Evolutionary conservation across 2,888 invertebrate genomes (phyloP), one percentile per base, ranked within the genome.

Genomic region (Ditula angustiorana): DNA sequence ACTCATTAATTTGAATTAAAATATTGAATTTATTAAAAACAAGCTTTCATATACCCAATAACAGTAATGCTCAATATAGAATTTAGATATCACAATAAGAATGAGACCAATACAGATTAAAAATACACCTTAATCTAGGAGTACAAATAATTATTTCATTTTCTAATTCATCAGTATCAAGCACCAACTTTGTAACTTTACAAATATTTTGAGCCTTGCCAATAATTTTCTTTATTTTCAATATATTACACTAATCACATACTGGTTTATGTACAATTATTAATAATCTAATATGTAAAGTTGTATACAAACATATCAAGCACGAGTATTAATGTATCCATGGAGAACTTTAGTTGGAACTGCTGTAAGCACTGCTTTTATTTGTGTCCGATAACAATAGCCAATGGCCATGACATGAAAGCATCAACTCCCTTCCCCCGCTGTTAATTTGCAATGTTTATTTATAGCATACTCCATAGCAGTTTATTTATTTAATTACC

Each of bases 61-160:
- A 63, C 52, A 58, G 58, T 52, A 28, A 63, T 52, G 35, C 46
- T 59, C 33, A 33, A 41, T 53, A 64, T 47, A 58, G 46, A 59
- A 63, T 71, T 71, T 67, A 75, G 74, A 80, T 88, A 88, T 88
- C 88, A 88, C 87, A 88, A 71, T 75, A 82, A 61, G 37, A 59
- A 59, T 86, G 88, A 88, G 89, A 88, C 88, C 88, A 88, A 81
- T 79, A 84, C 71, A 79, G 74, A 72, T 73, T 59, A 46, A 53
- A n/a, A 63, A 56, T 53, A 46, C 23, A 53, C 56, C 37, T 41
- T 44, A 63, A 23, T 61, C 50, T 44, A 57, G 8, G 37, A 37
- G 62, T 56, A 53, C 13, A 59, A 8, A 53, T 58, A 41, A 28
- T 23, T 37, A 69, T 68, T 66, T 63, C 47, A 66, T 70, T 24